Percentiles rank a stretch among this genome's conserved stretches.
Conservation (phyloP, 2,113 vertebrate genomes). For the Ctenodactylus gundi region DNA sequence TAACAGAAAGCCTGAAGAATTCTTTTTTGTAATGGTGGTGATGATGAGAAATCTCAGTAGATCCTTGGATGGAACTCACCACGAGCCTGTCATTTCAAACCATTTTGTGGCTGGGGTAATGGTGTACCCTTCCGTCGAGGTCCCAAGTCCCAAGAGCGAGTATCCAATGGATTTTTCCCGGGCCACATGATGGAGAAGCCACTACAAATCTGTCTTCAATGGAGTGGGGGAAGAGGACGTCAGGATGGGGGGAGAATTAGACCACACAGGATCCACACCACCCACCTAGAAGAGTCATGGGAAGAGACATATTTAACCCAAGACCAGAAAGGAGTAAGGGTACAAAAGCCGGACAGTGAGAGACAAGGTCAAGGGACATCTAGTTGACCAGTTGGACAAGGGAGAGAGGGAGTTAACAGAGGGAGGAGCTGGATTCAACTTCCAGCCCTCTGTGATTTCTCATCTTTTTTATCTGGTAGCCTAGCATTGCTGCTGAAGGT, state of each 20-base stretch:
- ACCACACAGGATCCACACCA: background rate
- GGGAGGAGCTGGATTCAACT: background rate
- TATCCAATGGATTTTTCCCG: background rate
- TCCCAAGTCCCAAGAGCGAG: background rate
- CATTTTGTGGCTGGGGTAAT: background rate
- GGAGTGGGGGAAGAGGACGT: background rate
- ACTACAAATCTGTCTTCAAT: background rate
- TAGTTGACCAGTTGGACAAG: background rate
- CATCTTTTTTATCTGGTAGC: background rate
- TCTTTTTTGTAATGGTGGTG: background rate
- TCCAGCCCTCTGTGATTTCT: background rate
- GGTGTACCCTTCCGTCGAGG: no score
- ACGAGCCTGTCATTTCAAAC: background rate
- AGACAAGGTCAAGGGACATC: no score
- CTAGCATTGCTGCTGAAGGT: background rate
- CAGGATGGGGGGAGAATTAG: no score
- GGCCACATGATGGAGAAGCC: background rate
- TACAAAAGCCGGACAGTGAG: background rate
- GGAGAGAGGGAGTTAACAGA: no score
- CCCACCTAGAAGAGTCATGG: background rate
- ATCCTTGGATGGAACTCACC: background rate
- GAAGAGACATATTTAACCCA: background rate
- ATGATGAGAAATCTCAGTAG: background rate
- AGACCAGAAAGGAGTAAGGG: background rate
- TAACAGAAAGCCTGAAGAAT: background rate